These are phyloP conservation scores for Myiozetetes cayanensis DNA, from an alignment of 2,113 vertebrate species.

Conservation along the genomic window DNA sequence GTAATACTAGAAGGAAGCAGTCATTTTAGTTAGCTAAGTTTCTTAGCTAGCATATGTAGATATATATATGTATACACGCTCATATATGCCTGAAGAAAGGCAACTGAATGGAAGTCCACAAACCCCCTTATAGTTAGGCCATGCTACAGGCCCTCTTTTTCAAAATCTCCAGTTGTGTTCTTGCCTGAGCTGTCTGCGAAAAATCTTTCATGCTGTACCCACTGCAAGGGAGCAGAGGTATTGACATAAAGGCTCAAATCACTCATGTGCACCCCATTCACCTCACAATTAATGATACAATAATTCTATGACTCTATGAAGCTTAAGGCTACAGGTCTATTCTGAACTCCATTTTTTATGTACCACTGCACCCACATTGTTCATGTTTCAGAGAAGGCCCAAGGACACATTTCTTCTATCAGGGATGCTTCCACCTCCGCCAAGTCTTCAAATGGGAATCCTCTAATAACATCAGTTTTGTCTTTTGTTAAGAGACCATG, in stretches of 20 bases:
- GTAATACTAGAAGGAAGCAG: not conserved
- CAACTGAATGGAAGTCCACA: not conserved
- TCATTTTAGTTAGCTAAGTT: not conserved
- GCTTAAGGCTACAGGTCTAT: not conserved
- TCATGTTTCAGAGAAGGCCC: not conserved
- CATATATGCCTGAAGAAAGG: not conserved
- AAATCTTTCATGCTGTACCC: not conserved
- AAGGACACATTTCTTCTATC: not conserved
- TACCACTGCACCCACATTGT: not conserved
- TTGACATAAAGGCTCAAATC: not conserved
- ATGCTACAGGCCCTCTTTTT: not conserved
- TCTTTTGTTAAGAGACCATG: not conserved
- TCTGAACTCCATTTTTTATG: not conserved
- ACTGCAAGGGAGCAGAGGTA: not conserved
- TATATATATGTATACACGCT: not conserved
- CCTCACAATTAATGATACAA: not conserved
- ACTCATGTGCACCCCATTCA: not conserved
- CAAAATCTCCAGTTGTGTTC: not conserved
- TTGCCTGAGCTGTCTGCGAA: not conserved
- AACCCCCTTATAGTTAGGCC: not conserved
- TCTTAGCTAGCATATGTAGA: not conserved
- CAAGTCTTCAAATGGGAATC: not conserved
- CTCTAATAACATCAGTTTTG: not conserved
- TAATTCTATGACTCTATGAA: not conserved
- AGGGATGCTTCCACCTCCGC: not conserved